Conservation (phyloP, 2,797 vertebrate species). For the Spea hammondii region DNA sequence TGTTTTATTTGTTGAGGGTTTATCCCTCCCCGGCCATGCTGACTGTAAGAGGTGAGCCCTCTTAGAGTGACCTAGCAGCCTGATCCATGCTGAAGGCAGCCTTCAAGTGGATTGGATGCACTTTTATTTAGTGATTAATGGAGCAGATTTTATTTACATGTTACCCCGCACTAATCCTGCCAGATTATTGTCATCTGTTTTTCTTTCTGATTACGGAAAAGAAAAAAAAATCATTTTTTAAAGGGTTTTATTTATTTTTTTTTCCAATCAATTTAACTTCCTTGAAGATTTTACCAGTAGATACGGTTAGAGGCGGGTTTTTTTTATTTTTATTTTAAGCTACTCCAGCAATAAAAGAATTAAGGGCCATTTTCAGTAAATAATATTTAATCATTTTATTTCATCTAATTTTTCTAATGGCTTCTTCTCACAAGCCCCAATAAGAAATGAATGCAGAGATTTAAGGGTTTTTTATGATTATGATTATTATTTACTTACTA, state of each 20-base stretch:
- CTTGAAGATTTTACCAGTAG: neutral
- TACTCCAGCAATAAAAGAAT: conserved; percentile 46
- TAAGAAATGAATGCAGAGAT: conserved; percentile 57
- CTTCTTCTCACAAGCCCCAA: conserved; percentile 55
- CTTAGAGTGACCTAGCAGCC: no score
- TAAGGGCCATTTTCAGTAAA: conserved; percentile 78
- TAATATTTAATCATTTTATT: conserved; percentile 79
- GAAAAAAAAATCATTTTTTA: conserved; percentile 45
- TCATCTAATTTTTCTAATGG: conserved; percentile 70
- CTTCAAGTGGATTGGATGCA: conserved; percentile 54
- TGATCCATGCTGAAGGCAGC: neutral
- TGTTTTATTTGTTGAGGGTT: no score
- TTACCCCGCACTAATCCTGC: conserved; percentile 71
- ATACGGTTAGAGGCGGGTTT: neutral
- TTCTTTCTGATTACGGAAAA: conserved; percentile 65
- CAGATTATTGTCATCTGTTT: conserved; percentile 73
- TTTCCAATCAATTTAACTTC: neutral
- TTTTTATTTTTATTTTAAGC: conserved; percentile 21
- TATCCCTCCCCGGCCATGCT: no score
- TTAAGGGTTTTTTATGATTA: conserved; percentile 34
- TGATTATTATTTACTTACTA: conserved; percentile 55
- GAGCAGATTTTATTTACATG: conserved; percentile 87
- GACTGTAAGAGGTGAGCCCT: no score
- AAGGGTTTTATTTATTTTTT: neutral
- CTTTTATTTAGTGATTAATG: conserved; percentile 88